Conservation (phyloP, 1,140 invertebrate genomes). For the Cydia amplana region DNA sequence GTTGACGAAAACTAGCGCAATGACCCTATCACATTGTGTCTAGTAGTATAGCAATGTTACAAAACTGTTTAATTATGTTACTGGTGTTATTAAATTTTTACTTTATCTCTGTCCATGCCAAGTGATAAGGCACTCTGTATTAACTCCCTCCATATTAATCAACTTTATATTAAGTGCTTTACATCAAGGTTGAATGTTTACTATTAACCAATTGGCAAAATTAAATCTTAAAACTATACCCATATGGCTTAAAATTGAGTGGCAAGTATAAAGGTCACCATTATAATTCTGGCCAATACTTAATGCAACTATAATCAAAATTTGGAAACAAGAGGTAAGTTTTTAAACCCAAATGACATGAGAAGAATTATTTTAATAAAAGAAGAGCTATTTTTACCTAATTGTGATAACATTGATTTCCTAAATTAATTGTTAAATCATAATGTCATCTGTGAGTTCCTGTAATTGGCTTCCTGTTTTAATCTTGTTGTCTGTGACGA, state of each 20-base stretch:
- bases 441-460: no score
- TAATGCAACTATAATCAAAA: no score
- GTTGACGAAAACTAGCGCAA: no score
- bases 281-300: not conserved
- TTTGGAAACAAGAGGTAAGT: no score
- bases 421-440: no score
- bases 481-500: no score
- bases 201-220: not conserved
- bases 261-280: not conserved
- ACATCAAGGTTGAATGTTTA: not conserved
- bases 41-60: slow-evolving; percentile 35
- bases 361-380: no score
- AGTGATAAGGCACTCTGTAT: not conserved
- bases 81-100: not conserved
- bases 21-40: no score
- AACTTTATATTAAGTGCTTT: not conserved
- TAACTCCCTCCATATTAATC: slow-evolving; percentile 1
- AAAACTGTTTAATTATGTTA: not conserved
- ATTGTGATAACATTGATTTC: no score
- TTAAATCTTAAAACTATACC: not conserved
- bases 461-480: no score
- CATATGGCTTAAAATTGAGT: not conserved
- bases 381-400: no score
- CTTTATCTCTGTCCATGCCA: not conserved
- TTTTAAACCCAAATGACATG: no score